Evolutionary conservation across 2,113 vertebrate genomes (phyloP), one percentile per base, ranked within the genome.

Genomic region (Oriolus oriolus): DNA sequence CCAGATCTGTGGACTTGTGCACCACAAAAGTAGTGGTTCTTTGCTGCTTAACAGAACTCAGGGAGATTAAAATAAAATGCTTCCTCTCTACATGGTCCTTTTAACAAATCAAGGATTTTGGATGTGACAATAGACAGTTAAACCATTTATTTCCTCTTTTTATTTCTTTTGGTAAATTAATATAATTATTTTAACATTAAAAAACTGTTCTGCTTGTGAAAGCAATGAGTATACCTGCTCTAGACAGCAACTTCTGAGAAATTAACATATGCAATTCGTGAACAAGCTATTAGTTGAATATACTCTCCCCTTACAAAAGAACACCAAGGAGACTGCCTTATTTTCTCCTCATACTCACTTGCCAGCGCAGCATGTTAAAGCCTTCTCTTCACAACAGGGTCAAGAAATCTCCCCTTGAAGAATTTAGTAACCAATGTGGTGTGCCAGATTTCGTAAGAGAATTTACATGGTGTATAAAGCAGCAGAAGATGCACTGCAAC

Each of bases 61-160:
- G 92, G n/a, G 74, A 97, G 84, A 96, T 96, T 94, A 94, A 96
- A 85, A 95, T 88, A 90, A 94, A 96, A 92, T 91, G 69, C 35
- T 95, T 94, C 71, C 31, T 88, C 94, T 74, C 80, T 63, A 87
- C 37, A 15, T 39, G 66, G 44, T 53, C 77, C 78, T 93, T 96
- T 89, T 71, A 96, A 88, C 60, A 96, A 96, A 96, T 88, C 64
- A 80, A 86, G 64, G 85, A 87, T 88, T 93, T 94, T 95, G 89
- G 81, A 82, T 91, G 88, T 57, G 44, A 96, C 84, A 94, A 91
- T 66, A 74, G 86, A 54, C 52, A 74, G 78, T 57, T 90, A 92
- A 82, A 64, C 28, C 52, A 76, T 78, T 73, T 91, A 81, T 82
- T 85, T 89, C 39, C 42, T 70, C 42, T 81, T 92, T 75, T 57